These are phyloP conservation scores for Marasmarcha lunaedactyla DNA, from an alignment of 2,888 invertebrate species.

Conservation along the genomic window DNA sequence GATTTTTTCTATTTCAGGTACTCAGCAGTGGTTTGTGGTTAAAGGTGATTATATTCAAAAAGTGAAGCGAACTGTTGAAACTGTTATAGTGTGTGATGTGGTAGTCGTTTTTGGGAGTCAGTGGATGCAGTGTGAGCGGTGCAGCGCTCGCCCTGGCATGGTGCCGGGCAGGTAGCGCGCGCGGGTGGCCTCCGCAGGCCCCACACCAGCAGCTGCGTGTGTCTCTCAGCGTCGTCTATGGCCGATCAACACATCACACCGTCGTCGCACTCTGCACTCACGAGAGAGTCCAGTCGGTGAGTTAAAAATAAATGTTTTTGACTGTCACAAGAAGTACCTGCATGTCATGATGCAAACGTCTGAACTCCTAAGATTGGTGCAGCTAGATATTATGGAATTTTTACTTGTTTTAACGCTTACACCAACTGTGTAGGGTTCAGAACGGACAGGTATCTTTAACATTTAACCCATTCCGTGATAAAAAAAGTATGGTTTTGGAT, in stretches of 20 bases:
- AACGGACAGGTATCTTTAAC: too few relatives aligned
- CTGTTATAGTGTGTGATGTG: constrained; percentile 30
- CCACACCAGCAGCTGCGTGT: constrained; percentile 69
- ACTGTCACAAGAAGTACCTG: background rate
- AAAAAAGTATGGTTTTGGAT: too few relatives aligned
- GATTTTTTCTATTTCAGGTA: constrained; percentile 60
- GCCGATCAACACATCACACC: constrained; percentile 88
- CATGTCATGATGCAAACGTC: background rate
- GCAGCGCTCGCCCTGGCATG: constrained; percentile 63
- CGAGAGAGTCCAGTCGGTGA: constrained; percentile 75
- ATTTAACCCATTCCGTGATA: too few relatives aligned
- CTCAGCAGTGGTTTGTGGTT: constrained; percentile 26
- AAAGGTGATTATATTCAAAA: constrained; percentile 25
- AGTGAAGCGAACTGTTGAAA: constrained; percentile 14
- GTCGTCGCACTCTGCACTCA: constrained; percentile 79
- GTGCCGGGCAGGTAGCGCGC: constrained; percentile 70
- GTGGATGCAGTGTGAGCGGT: constrained; percentile 52
- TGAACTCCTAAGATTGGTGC: too few relatives aligned
- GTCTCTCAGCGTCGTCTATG: constrained; percentile 88
- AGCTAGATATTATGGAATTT: too few relatives aligned
- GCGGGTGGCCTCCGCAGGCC: constrained; percentile 70
- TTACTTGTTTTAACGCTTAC: too few relatives aligned
- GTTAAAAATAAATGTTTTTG: too few relatives aligned
- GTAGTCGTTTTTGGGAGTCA: constrained; percentile 18
- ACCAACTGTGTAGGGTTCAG: too few relatives aligned